Conservation (phyloP, 2,888 invertebrate genomes). For the Alsophila aescularia region DNA sequence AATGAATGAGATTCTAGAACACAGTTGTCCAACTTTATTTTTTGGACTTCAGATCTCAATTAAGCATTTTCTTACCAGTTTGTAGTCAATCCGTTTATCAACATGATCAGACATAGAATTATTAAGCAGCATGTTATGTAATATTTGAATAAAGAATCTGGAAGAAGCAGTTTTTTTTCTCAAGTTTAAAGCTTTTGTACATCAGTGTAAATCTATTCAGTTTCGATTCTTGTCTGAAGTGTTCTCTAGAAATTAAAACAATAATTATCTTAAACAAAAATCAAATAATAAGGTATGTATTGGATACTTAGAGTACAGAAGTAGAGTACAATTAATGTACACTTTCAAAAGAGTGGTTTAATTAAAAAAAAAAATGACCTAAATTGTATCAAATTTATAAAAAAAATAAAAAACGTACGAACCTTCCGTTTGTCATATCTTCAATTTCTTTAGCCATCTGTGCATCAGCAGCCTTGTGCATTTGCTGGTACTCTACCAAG, state of each 20-base stretch:
- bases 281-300: too few species aligned
- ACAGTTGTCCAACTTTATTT: too few species aligned
- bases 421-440: conserved; percentile 92
- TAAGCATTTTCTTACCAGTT: conserved; percentile 58
- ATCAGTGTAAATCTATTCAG: conserved; percentile 80
- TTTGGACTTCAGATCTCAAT: too few species aligned
- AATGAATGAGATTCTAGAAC: too few species aligned
- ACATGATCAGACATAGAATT: conserved; percentile 62
- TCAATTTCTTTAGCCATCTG: conserved; percentile 93
- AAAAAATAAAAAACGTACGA: conserved; percentile 44
- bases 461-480: conserved; percentile 87
- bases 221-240: conserved; percentile 85
- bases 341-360: too few species aligned
- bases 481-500: conserved; percentile 86
- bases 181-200: conserved; percentile 83
- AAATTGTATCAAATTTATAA: too few species aligned
- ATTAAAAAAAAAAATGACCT: too few species aligned
- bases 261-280: too few species aligned
- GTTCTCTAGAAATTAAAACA: conserved; percentile 87
- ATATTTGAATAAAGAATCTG: conserved; percentile 94
- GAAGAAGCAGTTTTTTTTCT: conserved; percentile 88
- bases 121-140: conserved; percentile 80
- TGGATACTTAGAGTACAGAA: too few species aligned
- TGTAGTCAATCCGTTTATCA: conserved; percentile 71
- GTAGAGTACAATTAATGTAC: too few species aligned